Base-by-base conservation (phyloP, 2,113 vertebrate species). In the Lepus timidus region DNA sequence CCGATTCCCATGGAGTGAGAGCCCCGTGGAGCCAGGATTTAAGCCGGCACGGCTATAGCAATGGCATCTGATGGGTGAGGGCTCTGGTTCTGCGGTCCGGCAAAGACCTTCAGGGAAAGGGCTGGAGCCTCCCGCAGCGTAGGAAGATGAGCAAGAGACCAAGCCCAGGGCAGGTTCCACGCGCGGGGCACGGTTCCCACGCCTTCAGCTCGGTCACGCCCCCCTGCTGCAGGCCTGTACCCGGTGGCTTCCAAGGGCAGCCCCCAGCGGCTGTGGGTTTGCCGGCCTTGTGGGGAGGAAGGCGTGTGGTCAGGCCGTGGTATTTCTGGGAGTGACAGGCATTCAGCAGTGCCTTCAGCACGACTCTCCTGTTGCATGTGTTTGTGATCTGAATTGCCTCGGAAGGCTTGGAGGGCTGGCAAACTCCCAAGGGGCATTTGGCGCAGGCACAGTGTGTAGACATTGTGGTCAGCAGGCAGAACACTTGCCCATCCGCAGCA, bases 301-400 rank as follows among this genome's bases (percentile, higher is more conserved):
- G 49, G 51, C 4, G 0, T 36, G 39, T 13, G 7, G 76, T 7
- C 71, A 94, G 93, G 44, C 12, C 20, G 55, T 58, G n/a, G 71
- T 68, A 31, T 74, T 80, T 51, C 95, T 90, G 84, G 68, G 62
- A 84, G 49, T 86, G 91, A 84, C 74, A 93, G 94, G 90, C 84
- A 90, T 17, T 84, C 78, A 93, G 84, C 81, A 88, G 78, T 94
- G 93, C 91, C 68, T 91, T 68, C 92, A 95, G 84, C 25, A 6
- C 36, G 88, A 62, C 70, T 93, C 76, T 80, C 81, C 22, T 36
- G 76, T 92, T 96, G 95, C 82, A 27, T 93, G 92, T 88, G 88
- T 95, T 95, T 79, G 64, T 61, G n/a, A 82, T 73, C 88, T 75
- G 22, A 51, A 94, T 93, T 70, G 92, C 44, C 85, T 93, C 19